These are phyloP conservation scores for Macrosteles quadrilineatus DNA, from an alignment of 1,140 invertebrate species.

Conservation along the genomic window DNA sequence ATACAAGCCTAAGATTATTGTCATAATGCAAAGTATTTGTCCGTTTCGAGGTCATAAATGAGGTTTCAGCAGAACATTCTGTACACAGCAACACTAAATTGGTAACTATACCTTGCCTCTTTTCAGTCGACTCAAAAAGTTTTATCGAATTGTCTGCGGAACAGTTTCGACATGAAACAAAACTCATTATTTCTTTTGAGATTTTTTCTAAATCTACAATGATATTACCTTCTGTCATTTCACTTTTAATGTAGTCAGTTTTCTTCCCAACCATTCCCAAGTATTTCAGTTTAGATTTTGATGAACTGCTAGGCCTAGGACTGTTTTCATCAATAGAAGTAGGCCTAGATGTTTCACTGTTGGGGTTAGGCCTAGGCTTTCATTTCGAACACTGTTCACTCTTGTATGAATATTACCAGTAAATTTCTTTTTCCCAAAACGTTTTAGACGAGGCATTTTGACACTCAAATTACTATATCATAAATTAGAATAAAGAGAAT, in stretches of 20 bases:
- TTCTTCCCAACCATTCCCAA: not conserved
- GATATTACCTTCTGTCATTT: not conserved
- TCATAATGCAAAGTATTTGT: not conserved
- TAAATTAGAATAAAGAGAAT: no score
- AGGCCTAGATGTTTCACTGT: no score
- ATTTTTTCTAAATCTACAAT: not conserved
- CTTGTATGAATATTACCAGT: no score
- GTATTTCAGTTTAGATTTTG: constrained; percentile 2
- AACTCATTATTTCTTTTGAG: not conserved
- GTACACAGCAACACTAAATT: not conserved
- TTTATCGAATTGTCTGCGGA: not conserved
- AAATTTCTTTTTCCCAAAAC: no score
- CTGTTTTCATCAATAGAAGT: no score
- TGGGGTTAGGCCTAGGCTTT: no score
- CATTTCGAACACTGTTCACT: no score
- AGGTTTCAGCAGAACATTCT: constrained; percentile 1
- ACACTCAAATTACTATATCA: no score
- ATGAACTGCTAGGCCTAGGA: no score
- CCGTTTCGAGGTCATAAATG: not conserved
- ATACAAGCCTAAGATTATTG: constrained; percentile 1
- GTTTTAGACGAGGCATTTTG: no score
- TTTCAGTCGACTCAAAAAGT: not conserved
- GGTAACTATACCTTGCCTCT: not conserved
- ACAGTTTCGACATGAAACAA: not conserved
- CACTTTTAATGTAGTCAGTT: not conserved